A percentile compares a stretch with the other conserved stretches of the same genome.
These are phyloP conservation scores for Aphaenogaster floridana DNA, from an alignment of 1,140 invertebrate species.

Conservation along the genomic window DNA sequence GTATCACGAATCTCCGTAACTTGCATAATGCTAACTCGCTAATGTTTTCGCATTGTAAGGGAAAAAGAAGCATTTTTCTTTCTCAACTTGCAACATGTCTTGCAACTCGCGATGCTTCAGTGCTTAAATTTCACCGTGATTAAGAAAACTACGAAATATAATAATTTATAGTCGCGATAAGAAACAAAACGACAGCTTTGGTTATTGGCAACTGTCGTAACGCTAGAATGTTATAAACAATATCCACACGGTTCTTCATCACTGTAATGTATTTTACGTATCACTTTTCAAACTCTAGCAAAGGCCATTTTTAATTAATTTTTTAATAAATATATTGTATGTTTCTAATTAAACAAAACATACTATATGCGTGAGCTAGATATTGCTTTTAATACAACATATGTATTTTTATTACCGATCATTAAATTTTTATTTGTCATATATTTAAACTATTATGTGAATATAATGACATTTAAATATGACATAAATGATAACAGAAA, in stretches of 20 bases:
- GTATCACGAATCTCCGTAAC: background rate
- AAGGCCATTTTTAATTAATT: slow-evolving; percentile 39
- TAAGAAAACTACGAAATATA: slow-evolving; percentile 27
- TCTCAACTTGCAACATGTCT: background rate
- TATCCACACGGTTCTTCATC: background rate
- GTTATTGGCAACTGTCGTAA: slow-evolving; percentile 2
- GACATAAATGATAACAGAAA: background rate
- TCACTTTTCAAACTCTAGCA: background rate
- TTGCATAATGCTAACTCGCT: slow-evolving; percentile 24
- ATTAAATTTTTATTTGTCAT: background rate
- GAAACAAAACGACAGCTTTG: slow-evolving; percentile 18
- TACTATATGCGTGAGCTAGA: background rate
- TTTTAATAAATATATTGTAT: background rate
- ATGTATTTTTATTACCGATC: background rate
- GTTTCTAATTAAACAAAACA: background rate
- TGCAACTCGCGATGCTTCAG: background rate
- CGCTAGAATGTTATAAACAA: slow-evolving; percentile 36
- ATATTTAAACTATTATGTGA: background rate
- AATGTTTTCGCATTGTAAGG: background rate
- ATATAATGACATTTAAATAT: background rate
- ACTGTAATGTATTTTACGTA: background rate
- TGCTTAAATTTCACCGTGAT: slow-evolving; percentile 30
- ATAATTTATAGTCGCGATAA: slow-evolving; percentile 42
- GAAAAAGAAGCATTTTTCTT: slow-evolving; percentile 17
- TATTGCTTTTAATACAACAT: background rate